Percentiles rank a stretch among this genome's conserved stretches.
Conservation (phyloP, 1,140 invertebrate species). For the Brachionus manjavacas region DNA sequence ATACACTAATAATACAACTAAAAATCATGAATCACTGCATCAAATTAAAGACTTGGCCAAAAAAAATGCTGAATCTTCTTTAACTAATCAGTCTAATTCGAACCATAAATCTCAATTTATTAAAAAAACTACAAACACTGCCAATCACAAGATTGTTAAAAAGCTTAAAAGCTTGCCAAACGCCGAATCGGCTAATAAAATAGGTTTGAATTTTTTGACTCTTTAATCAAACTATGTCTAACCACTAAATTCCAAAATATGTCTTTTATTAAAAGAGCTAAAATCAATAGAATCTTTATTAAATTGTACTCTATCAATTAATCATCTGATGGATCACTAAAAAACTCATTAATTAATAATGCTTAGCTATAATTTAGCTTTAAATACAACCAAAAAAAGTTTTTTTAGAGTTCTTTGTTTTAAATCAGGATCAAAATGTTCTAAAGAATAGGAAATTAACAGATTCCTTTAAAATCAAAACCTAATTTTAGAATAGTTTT, state of each 20-base stretch:
- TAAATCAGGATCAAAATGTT: too few relatives aligned
- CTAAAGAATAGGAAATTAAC: not conserved
- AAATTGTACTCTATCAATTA: not conserved
- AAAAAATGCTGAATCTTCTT: not conserved
- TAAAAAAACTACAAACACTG: not conserved
- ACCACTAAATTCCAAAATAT: not conserved
- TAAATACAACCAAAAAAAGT: too few relatives aligned
- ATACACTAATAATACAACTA: not conserved
- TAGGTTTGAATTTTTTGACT: constrained; percentile 12
- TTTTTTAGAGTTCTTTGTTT: too few relatives aligned
- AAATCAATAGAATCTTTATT: not conserved
- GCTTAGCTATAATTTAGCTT: too few relatives aligned
- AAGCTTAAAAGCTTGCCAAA: constrained; percentile 13
- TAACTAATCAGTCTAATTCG: not conserved
- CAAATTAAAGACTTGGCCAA: constrained; percentile 26
- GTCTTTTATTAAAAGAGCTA: not conserved
- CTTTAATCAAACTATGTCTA: not conserved
- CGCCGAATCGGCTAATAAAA: not conserved
- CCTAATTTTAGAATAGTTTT: too few relatives aligned
- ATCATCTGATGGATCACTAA: not conserved
- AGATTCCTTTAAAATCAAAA: not conserved
- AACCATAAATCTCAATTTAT: not conserved
- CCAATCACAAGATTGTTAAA: constrained; percentile 1
- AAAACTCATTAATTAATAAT: too few relatives aligned
- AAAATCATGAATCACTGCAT: not conserved